Percentiles rank a stretch among this genome's conserved stretches.
These are phyloP conservation scores for Sylvilagus floridanus DNA, from an alignment of 2,797 vertebrate genomes.

Conservation along the genomic window DNA sequence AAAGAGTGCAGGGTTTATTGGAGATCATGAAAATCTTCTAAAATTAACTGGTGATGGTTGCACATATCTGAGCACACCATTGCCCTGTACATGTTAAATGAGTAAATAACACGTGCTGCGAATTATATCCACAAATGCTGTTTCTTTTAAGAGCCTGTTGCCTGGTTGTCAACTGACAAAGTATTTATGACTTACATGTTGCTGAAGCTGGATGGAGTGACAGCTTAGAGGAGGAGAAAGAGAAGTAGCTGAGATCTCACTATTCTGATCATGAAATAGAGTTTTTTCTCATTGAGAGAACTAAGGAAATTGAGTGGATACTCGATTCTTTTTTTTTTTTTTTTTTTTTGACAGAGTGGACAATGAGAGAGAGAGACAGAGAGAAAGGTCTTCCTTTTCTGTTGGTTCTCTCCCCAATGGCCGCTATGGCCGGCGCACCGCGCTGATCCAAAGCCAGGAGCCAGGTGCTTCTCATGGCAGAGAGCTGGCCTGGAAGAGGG, in stretches of 20 bases:
- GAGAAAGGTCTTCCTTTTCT: too few species aligned
- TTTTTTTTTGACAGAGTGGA: neutral
- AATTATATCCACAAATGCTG: constrained; percentile 13
- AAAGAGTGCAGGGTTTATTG: neutral
- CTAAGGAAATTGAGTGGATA: neutral
- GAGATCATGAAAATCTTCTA: neutral
- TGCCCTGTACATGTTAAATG: neutral
- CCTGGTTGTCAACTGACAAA: neutral
- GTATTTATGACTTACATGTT: neutral
- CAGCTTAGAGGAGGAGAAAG: neutral
- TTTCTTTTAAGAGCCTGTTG: neutral
- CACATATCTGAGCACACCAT: neutral
- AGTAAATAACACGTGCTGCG: neutral
- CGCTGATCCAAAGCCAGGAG: too few species aligned
- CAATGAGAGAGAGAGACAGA: too few species aligned
- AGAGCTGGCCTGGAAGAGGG: too few species aligned
- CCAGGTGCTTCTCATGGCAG: too few species aligned
- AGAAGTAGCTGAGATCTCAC: neutral
- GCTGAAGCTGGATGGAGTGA: neutral
- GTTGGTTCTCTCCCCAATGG: too few species aligned
- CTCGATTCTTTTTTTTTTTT: neutral
- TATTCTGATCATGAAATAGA: neutral
- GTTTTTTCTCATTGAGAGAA: neutral
- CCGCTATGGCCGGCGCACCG: too few species aligned
- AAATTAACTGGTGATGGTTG: neutral